phyloP scores from a whole-genome alignment of 2,888 invertebrate genomes.

The Petrolisthes manimaculis region DNA sequence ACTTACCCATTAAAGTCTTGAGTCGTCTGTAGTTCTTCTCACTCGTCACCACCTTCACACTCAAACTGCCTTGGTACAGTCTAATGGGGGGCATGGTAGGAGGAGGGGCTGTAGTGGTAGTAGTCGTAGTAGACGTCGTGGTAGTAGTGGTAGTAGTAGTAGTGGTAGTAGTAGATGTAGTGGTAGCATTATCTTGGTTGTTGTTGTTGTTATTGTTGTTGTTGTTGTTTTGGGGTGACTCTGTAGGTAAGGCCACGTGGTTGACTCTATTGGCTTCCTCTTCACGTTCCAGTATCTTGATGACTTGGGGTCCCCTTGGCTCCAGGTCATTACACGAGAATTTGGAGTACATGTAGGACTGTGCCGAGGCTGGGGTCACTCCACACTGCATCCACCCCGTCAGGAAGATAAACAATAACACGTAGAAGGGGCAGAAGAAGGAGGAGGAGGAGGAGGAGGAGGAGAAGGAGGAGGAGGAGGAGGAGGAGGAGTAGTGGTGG shows the following conservation, averaged over 20 bases:
- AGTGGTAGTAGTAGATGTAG: not conserved
- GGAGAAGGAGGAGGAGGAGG: too few relatives aligned
- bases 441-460: too few relatives aligned
- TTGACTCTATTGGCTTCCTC: not conserved
- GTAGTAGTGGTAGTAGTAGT: slow-evolving; percentile 11
- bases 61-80: not conserved
- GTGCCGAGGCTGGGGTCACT: not conserved
- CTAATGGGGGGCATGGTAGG: not conserved
- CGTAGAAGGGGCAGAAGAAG: too few relatives aligned
- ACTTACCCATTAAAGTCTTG: not conserved
- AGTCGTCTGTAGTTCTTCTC: slow-evolving; percentile 8
- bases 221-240: not conserved
- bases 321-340: not conserved
- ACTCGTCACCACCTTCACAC: not conserved
- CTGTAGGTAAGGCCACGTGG: not conserved
- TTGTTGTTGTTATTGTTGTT: not conserved
- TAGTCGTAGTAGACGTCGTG: not conserved
- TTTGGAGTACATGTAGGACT: not conserved
- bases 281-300: not conserved
- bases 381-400: not conserved
- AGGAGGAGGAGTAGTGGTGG: too few relatives aligned
- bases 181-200: too few relatives aligned
- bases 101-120: not conserved
- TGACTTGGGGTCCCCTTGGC: not conserved
- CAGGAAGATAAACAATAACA: not conserved